phyloP scores from a whole-genome alignment of 2,888 invertebrate species.

The Drosophila neotestacea region DNA sequence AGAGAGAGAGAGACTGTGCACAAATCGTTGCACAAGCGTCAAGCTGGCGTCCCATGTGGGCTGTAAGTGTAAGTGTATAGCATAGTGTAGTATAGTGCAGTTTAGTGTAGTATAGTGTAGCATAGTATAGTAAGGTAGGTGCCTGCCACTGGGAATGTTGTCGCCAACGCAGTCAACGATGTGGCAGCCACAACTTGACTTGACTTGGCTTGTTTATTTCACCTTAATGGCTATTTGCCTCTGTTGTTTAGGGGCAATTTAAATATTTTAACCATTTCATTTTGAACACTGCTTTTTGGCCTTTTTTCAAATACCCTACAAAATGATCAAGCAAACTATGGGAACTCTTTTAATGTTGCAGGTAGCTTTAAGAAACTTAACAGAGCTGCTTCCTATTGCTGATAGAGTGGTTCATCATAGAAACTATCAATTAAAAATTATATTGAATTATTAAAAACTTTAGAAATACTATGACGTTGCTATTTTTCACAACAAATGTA shows the following conservation, averaged over 20 bases:
- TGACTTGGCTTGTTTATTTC: constrained; percentile 68
- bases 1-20: background rate
- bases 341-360: background rate
- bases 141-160: constrained; percentile 63
- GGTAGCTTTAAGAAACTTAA: background rate
- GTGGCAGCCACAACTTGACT: constrained; percentile 12
- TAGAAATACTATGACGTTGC: too few relatives aligned
- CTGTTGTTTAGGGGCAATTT: constrained; percentile 74
- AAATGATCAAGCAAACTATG: background rate
- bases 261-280: constrained; percentile 78
- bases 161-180: constrained; percentile 63
- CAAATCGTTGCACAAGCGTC: constrained; percentile 50
- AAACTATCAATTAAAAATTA: too few relatives aligned
- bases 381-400: background rate
- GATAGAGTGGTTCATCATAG: too few relatives aligned
- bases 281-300: constrained; percentile 41
- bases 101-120: constrained; percentile 14
- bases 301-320: constrained; percentile 17
- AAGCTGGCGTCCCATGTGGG: constrained; percentile 58
- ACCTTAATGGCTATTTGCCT: constrained; percentile 71
- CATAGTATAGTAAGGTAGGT: constrained; percentile 7
- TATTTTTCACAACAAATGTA: too few relatives aligned
- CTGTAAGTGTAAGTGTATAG: constrained; percentile 31
- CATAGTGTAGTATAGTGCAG: constrained; percentile 11
- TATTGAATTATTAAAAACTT: too few relatives aligned